These are phyloP conservation scores for Sardina pilchardus DNA, from an alignment of 2,113 vertebrate genomes.

Conservation along the genomic window DNA sequence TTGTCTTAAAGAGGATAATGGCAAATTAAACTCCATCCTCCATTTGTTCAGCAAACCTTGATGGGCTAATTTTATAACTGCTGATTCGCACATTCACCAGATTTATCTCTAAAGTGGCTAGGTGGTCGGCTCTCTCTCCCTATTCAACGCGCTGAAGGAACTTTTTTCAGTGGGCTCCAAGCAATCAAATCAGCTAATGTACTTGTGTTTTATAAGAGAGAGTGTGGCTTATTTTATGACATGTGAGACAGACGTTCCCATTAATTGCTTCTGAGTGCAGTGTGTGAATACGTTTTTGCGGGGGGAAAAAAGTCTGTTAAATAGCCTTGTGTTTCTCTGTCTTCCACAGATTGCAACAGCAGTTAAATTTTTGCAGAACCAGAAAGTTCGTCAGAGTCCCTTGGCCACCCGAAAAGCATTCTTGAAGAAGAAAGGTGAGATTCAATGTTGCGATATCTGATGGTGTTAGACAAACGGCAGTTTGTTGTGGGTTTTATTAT, in stretches of 20 bases:
- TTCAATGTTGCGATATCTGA: not conserved
- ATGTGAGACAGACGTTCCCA: conserved; percentile 16
- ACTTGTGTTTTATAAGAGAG: conserved; percentile 35
- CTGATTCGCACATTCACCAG: conserved; percentile 78
- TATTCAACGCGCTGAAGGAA: conserved; percentile 58
- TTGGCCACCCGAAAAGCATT: conserved; percentile 86
- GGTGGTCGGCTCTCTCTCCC: conserved; percentile 62
- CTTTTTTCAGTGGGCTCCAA: conserved; percentile 34
- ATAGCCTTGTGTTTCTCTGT: conserved; percentile 26
- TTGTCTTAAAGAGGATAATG: conserved; percentile 83
- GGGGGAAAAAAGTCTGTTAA: not conserved
- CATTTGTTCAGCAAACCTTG: conserved; percentile 80
- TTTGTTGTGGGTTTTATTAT: not conserved
- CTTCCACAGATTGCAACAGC: conserved; percentile 86
- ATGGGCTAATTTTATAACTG: conserved; percentile 85
- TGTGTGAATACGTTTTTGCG: conserved; percentile 17
- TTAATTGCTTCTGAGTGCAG: conserved; percentile 18
- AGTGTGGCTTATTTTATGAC: conserved; percentile 32
- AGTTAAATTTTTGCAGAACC: conserved; percentile 95
- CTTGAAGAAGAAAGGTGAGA: conserved; percentile 96
- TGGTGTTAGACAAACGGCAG: not conserved
- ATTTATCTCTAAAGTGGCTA: conserved; percentile 79
- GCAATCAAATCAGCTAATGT: not conserved
- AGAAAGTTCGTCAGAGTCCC: conserved; percentile 89
- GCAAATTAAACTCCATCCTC: conserved; percentile 83